A percentile compares a stretch with the other conserved stretches of the same genome.
These are phyloP conservation scores for Zele albiditarsus DNA, from an alignment of 2,888 invertebrate genomes.

Conservation along the genomic window DNA sequence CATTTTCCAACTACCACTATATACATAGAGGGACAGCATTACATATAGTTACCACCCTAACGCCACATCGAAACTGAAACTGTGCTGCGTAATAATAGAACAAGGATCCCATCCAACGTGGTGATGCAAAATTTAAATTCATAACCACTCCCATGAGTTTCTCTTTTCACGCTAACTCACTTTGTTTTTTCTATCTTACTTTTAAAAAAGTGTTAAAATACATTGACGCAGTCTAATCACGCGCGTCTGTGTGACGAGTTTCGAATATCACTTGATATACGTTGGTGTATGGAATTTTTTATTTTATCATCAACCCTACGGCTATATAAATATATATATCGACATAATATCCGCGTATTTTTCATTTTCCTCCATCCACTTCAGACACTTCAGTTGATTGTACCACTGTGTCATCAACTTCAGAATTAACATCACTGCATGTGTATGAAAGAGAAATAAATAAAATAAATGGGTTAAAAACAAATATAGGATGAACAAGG, in stretches of 20 bases:
- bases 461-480: not conserved
- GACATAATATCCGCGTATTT: not conserved
- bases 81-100: not conserved
- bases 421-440: not conserved
- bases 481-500: not conserved
- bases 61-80: not conserved
- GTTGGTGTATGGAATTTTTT: not conserved
- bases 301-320: constrained; percentile 1
- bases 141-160: constrained; percentile 21
- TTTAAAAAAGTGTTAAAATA: not conserved
- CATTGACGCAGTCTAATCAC: constrained; percentile 23
- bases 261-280: constrained; percentile 17
- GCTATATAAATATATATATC: not conserved
- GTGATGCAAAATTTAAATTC: constrained; percentile 17
- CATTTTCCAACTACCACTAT: not conserved
- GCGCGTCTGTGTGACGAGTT: constrained; percentile 9
- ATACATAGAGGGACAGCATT: not conserved
- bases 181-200: not conserved
- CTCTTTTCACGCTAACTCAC: not conserved
- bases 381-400: not conserved
- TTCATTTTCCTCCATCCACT: not conserved
- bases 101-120: not conserved
- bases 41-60: not conserved
- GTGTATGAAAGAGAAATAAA: not conserved
- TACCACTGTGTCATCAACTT: not conserved